A percentile compares a stretch with the other conserved stretches of the same genome.
These are phyloP conservation scores for Drosophila pseudotalamancana DNA, from an alignment of 2,888 invertebrate genomes.

Conservation along the genomic window DNA sequence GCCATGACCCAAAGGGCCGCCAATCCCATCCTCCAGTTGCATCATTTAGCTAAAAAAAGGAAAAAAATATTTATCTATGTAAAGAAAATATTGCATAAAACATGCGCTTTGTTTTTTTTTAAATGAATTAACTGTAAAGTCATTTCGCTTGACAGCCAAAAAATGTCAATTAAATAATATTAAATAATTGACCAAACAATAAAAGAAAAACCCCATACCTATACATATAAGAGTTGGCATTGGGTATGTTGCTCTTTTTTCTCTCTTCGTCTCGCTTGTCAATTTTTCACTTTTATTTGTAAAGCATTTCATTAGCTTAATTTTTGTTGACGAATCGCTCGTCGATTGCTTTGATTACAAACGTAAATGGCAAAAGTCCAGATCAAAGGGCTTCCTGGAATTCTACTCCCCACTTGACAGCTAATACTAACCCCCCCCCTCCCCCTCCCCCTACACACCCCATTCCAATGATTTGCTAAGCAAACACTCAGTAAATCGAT, in stretches of 20 bases:
- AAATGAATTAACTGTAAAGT: conserved; percentile 40
- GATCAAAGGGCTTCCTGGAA: conserved; percentile 11
- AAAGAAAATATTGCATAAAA: conserved; percentile 26
- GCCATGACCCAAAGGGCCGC: conserved; percentile 59
- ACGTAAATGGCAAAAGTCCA: conserved; percentile 25
- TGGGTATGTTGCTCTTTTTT: conserved; percentile 10
- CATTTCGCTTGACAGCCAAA: conserved; percentile 23
- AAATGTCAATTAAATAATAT: too few relatives aligned
- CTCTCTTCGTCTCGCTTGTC: conserved; percentile 31
- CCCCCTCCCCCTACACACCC: background rate
- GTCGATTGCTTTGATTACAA: conserved; percentile 44
- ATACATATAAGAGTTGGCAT: too few relatives aligned
- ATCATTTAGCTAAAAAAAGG: conserved; percentile 19
- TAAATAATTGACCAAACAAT: conserved; percentile 9
- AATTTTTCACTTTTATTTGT: conserved; percentile 60
- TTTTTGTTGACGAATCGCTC: conserved; percentile 51
- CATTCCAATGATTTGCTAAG: conserved; percentile 49
- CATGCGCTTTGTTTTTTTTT: conserved; percentile 5
- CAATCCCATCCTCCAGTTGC: conserved; percentile 7
- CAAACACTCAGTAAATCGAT: conserved; percentile 30
- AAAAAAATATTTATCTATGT: background rate
- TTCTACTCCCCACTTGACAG: background rate
- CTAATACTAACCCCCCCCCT: too few relatives aligned
- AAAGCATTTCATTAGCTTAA: conserved; percentile 73
- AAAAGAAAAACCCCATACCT: conserved; percentile 17